Evolutionary conservation across 30 jellyfish, hydroid and myxozoan genomes (phyloP), one percentile per base, ranked within the genome.

Genomic region (Aurelia sp.): DNA sequence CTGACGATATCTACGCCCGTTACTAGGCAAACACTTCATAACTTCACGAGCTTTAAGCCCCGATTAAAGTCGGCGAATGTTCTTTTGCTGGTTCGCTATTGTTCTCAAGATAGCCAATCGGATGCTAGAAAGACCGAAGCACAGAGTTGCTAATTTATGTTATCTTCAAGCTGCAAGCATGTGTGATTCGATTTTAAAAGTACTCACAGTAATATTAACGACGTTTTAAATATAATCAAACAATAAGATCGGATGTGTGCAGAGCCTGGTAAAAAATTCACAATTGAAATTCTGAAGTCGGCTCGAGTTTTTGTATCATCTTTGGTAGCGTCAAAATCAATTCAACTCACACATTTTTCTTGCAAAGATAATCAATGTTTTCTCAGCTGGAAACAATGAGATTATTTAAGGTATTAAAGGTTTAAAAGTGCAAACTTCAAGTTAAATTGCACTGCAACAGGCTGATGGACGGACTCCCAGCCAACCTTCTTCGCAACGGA

Each of bases 381-480:
- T 61, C 63, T 31, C 93, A 84, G 93, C 93, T 84, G 84, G 74
- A n/a, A 64, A n/a, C 81, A 73, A 73, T 73, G 78, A 84, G 60
- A 30, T 73, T 72, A 73, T 72, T 65, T 55, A 72, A 48, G 93
- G 67, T 72, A 71, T 84, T 72, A 73, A 79, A 50, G 72, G 69
- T 50, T 20, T 59, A 70, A 79, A 63, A 62, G 73, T 44, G 15
- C 89, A 79, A 57, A 74, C 68, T 74, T 74, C 74, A 53, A 52
- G 40, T 59, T 9, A 13, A 12, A 59, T 21, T 18, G 69, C 15
- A 44, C 3, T 2, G 55, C 15, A 16, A 44, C 55, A 9, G 15
- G 15, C 55, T 44, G 15, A 44, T 44, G 55, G 55, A 44, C 55
- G 7, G 55, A 44, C 55, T 44, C 55, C 55, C 16, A 44, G 15